These are phyloP conservation scores for Notamacropus eugenii DNA, from an alignment of 2,797 vertebrate species.

Conservation along the genomic window DNA sequence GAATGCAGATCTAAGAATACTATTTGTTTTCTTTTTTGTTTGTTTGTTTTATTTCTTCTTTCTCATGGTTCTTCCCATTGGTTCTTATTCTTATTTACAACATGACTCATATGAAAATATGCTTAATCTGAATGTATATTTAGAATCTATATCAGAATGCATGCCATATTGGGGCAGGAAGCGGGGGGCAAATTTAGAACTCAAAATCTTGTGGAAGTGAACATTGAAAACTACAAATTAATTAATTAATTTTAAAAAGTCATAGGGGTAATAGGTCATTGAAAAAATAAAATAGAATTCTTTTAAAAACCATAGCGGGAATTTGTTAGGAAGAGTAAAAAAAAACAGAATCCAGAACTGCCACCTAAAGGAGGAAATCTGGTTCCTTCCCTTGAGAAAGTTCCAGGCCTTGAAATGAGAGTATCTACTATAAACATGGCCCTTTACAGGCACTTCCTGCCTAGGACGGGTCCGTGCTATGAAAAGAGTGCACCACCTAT, in stretches of 20 bases:
- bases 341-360: background rate
- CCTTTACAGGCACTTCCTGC: background rate
- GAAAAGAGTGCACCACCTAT: background rate
- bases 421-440: background rate
- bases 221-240: no score
- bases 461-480: background rate
- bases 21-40: no score
- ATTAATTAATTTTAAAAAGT: background rate
- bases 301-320: background rate
- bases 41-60: no score
- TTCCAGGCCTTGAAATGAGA: background rate
- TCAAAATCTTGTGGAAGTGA: no score
- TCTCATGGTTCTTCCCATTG: no score
- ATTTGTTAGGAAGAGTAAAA: background rate
- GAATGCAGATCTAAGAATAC: no score
- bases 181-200: no score
- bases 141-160: no score
- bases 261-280: background rate
- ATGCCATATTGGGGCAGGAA: no score
- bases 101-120: no score
- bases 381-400: background rate
- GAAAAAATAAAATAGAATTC: background rate
- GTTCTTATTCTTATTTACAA: no score
- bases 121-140: no score
- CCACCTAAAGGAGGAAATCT: background rate